Conservation (phyloP, 2,797 vertebrate genomes). For the Characodon lateralis region DNA sequence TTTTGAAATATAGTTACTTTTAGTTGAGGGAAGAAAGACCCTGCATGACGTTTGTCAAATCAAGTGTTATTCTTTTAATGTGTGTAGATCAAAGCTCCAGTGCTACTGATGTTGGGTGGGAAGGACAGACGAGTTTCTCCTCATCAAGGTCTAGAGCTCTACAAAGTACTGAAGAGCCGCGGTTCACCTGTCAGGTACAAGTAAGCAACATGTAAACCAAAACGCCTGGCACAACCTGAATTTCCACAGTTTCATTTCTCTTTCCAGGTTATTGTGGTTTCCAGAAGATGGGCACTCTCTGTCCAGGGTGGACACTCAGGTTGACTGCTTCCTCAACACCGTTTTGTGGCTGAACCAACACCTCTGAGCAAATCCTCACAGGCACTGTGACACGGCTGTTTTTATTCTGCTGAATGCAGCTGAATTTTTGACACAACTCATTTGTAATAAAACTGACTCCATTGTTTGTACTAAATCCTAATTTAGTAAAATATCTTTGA, state of each 20-base stretch:
- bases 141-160: conserved; percentile 86
- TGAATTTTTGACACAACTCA: not conserved
- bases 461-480: not conserved
- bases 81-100: conserved; percentile 79
- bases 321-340: conserved; percentile 82
- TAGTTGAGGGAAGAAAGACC: not conserved
- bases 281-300: conserved; percentile 84
- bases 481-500: conserved; percentile 19
- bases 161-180: conserved; percentile 82
- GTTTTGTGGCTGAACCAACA: conserved; percentile 82
- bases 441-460: not conserved
- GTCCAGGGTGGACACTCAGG: conserved; percentile 79
- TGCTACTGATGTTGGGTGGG: conserved; percentile 85
- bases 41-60: not conserved
- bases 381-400: not conserved
- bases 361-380: conserved; percentile 54
- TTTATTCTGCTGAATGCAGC: not conserved
- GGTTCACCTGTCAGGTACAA: conserved; percentile 77
- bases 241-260: conserved; percentile 12
- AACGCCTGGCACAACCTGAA: not conserved
- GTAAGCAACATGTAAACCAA: not conserved
- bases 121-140: conserved; percentile 84
- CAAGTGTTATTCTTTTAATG: not conserved
- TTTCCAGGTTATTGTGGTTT: conserved; percentile 84
- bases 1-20: not conserved